These are phyloP conservation scores for Hydrozoanthus tunicans DNA, from an alignment of 64 coral and sea anemone species.

Conservation along the genomic window DNA sequence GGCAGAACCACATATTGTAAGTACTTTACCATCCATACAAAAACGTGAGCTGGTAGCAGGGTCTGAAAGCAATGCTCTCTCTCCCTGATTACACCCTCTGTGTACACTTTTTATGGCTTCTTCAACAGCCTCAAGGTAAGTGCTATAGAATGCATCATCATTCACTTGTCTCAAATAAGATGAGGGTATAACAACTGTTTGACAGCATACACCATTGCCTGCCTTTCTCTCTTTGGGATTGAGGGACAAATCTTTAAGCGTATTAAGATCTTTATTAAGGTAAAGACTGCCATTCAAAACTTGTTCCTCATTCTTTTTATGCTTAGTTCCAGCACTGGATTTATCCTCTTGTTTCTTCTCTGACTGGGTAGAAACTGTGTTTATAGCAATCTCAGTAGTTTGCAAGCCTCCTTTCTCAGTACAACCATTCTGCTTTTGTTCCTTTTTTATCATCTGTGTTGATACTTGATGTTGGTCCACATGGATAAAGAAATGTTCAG, in stretches of 20 bases:
- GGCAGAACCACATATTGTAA: neutral
- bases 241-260: neutral
- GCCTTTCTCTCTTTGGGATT: neutral
- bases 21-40: no score
- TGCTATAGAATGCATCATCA: conserved; percentile 52
- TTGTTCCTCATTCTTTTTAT: neutral
- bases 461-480: neutral
- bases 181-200: conserved; percentile 55
- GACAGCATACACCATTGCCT: neutral
- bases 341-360: neutral
- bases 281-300: neutral
- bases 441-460: neutral
- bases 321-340: neutral
- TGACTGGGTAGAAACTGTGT: neutral
- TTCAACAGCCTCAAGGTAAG: conserved; percentile 54
- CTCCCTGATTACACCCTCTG: neutral
- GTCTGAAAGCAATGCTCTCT: neutral
- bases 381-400: neutral
- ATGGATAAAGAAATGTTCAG: neutral
- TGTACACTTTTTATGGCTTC: conserved; percentile 40
- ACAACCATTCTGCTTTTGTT: neutral
- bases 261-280: neutral
- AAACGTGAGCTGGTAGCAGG: neutral
- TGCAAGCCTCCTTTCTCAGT: neutral
- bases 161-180: conserved; percentile 71